Evolutionary conservation across 2,113 vertebrate genomes (phyloP), one percentile per base, ranked within the genome.

Genomic region (Turnix velox): DNA sequence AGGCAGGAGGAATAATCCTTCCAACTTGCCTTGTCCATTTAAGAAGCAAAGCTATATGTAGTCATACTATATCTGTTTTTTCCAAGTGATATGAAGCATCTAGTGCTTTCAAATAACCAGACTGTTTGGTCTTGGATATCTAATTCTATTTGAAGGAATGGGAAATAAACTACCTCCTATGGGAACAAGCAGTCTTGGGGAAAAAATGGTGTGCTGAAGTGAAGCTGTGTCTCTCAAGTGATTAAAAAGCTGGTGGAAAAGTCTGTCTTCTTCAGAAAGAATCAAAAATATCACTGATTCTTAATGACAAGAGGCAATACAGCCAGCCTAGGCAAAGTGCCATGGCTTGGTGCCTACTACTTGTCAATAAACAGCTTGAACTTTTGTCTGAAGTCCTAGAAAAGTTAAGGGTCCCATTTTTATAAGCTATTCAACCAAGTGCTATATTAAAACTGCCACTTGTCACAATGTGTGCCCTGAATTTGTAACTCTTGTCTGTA

Each of bases 251-350:
- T 39, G 24, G 4, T 79, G 33, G 39, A 74, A 78, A 65, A 57
- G 49, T 33, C 31, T 35, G 22, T 57, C 23, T 58, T 90, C 48
- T 40, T 35, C 35, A 57, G 24, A 25, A 82, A 5, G 16, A 20
- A 16, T 48, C 65, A 40, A 76, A 73, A 87, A 45, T 22, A 3
- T 16, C 33, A 12, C 24, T 40, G 49, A 19, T 18, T 35, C 5
- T 35, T 46, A 48, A 33, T 1, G 1, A 15, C 3, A 54, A 45
- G n/a, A n/a, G 31, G 25, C 1, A 4, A 10, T 18, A 8, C 12
- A 81, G 37, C 19, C n/a, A 45, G 51, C 37, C 39, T 18, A 18
- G 12, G 51, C 24, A 5, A 49, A 73, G 46, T 48, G 48, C 39
- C 5, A 2, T 5, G 25, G 27, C 42, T 58, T 46, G 31, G 24